Percentiles rank a stretch among this genome's conserved stretches.
phyloP scores from a whole-genome alignment of 2,888 invertebrate genomes.

The Apamea sordens region DNA sequence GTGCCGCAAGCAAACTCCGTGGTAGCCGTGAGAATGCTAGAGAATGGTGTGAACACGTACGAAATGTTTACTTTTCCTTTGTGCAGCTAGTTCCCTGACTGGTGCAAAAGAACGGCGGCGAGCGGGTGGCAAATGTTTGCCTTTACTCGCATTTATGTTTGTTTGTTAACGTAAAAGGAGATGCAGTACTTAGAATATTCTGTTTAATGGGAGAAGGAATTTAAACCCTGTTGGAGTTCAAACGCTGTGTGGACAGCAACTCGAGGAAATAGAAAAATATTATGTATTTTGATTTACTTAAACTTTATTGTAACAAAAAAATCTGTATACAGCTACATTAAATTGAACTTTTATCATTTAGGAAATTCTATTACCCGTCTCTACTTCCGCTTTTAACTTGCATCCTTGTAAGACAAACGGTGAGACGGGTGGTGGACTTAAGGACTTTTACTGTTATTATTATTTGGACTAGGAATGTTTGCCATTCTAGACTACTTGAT shows the following conservation, averaged over 20 bases:
- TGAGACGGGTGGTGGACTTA: slow-evolving; percentile 67
- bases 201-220: slow-evolving; percentile 32
- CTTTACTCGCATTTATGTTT: slow-evolving; percentile 54
- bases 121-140: slow-evolving; percentile 56
- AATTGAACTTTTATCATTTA: background rate
- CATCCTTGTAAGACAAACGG: slow-evolving; percentile 59
- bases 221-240: slow-evolving; percentile 4
- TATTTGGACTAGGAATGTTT: slow-evolving; percentile 73
- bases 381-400: slow-evolving; percentile 51
- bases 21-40: slow-evolving; percentile 71
- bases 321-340: background rate
- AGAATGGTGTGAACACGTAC: slow-evolving; percentile 75
- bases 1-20: slow-evolving; percentile 66
- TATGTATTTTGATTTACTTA: background rate
- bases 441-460: slow-evolving; percentile 74
- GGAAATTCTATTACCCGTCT: background rate
- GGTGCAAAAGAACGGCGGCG: slow-evolving; percentile 53
- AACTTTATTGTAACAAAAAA: background rate
- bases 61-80: slow-evolving; percentile 75
- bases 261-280: background rate
- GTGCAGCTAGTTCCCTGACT: slow-evolving; percentile 65
- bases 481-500: slow-evolving; percentile 62
- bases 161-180: slow-evolving; percentile 55
- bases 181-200: slow-evolving; percentile 32
- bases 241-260: background rate